Evolutionary conservation across 2,113 vertebrate genomes (phyloP).

Genomic region (Hippocampus barbouri): DNA sequence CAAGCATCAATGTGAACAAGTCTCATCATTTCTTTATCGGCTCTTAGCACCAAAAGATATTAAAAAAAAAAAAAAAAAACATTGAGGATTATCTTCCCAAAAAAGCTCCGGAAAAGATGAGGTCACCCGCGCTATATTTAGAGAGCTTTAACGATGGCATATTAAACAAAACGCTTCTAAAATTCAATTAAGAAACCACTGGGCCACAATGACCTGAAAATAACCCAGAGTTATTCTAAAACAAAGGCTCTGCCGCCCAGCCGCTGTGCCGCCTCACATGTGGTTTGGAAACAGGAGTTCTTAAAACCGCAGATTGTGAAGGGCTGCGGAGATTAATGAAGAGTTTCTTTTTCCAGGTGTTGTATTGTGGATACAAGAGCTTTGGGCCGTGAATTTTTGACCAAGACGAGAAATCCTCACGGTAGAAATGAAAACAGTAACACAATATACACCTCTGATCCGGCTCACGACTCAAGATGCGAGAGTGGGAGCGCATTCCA

Average conservation of each 20-base stretch:
- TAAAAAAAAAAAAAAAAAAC: slow-evolving; percentile 38
- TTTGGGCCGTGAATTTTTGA: slow-evolving; percentile 67
- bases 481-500: slow-evolving; percentile 53
- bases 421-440: slow-evolving; percentile 76
- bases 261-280: slow-evolving; percentile 60
- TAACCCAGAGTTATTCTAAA: slow-evolving; percentile 69
- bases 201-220: slow-evolving; percentile 71
- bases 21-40: slow-evolving; percentile 59
- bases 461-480: slow-evolving; percentile 49
- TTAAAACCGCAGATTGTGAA: slow-evolving; percentile 66
- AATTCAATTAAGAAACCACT: slow-evolving; percentile 73
- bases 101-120: slow-evolving; percentile 68
- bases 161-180: slow-evolving; percentile 72
- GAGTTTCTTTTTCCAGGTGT: slow-evolving; percentile 79
- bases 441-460: slow-evolving; percentile 69
- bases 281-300: slow-evolving; percentile 59
- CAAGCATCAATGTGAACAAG: slow-evolving; percentile 38
- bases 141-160: slow-evolving; percentile 65
- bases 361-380: slow-evolving; percentile 78
- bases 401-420: slow-evolving; percentile 70
- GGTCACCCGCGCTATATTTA: slow-evolving; percentile 70
- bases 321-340: slow-evolving; percentile 69
- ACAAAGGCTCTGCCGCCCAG: slow-evolving; percentile 56
- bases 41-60: slow-evolving; percentile 33
- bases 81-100: slow-evolving; percentile 47